Base-by-base conservation (phyloP, 2,888 invertebrate species). In the Thumatha senex region DNA sequence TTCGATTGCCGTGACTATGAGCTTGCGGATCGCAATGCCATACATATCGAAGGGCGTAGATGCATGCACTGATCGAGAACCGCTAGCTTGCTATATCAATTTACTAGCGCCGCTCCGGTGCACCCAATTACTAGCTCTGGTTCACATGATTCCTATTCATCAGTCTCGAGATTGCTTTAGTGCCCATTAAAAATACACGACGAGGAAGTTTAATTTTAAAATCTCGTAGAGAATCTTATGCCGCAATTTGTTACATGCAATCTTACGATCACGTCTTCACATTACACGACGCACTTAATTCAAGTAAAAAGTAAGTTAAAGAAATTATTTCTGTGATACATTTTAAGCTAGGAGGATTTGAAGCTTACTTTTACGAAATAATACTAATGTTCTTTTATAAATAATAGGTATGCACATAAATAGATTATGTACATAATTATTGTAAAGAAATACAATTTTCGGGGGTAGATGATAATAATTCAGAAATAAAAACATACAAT, bases 31-130 rank as follows among this genome's bases (percentile, higher is more conserved):
- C 63, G 63, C 70, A 76, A 74, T 64, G 61, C 72, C 70, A 74
- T 72, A 71, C 66, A 67, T 66, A 68, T 67, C 67, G 64, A 67
- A 86, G 86, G 86, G 83, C 80, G 82, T 81, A 76, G 74, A 76
- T 78, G 79, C 78, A 81, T 77, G 79, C 70, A 66, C 68, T 70
- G 76, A 76, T 76, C 62, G 65, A 82, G 78, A 82, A 88, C 89
- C 89, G 90, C 89, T 90, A 89, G 74, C 72, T 78, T 76, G 77
- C 81, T 78, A 76, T 88, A 89, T 90, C 88, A 90, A 89, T 89
- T 67, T 89, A 89, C 88, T 74, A 80, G 77, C 76, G 75, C 74
- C 83, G 86, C 82, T 87, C 82, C 78, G 82, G 74, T 88, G 86
- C 86, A 83, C 85, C 85, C 88, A 87, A 89, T 90, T 87, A 89